phyloP scores from a whole-genome alignment of 2,888 invertebrate genomes.

The Orgyia antiqua region DNA sequence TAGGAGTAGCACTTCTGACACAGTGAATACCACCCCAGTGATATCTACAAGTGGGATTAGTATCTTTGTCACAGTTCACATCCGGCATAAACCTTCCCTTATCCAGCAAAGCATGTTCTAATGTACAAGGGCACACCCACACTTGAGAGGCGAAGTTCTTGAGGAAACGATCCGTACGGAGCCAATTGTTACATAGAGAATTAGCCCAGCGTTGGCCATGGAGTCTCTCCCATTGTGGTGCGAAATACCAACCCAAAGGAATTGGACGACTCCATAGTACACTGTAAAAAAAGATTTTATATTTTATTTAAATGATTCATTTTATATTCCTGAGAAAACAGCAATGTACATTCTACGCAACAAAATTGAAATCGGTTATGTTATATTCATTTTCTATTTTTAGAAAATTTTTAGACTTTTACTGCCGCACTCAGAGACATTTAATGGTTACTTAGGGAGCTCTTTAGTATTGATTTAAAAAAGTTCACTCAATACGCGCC shows the following conservation, averaged over 20 bases:
- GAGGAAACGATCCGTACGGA: slow-evolving; percentile 86
- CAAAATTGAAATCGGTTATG: too few species aligned
- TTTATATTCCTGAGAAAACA: too few species aligned
- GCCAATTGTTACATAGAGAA: slow-evolving; percentile 93
- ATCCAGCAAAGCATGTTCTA: slow-evolving; percentile 93
- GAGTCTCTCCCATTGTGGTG: slow-evolving; percentile 89
- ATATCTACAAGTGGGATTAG: slow-evolving; percentile 91
- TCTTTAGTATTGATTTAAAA: too few species aligned
- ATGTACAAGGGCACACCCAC: slow-evolving; percentile 92
- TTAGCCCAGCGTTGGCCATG: slow-evolving; percentile 91
- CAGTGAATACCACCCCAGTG: slow-evolving; percentile 95
- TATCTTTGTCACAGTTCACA: slow-evolving; percentile 92
- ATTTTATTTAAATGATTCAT: background rate
- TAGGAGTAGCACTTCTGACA: slow-evolving; percentile 92
- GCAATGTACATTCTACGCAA: too few species aligned
- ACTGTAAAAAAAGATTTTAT: slow-evolving; percentile 50
- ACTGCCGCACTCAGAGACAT: too few species aligned
- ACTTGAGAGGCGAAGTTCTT: slow-evolving; percentile 92
- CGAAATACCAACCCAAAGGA: slow-evolving; percentile 95
- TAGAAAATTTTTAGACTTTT: too few species aligned
- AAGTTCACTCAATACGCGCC: too few species aligned
- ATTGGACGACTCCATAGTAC: slow-evolving; percentile 94
- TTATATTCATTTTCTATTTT: too few species aligned
- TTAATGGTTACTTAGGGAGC: too few species aligned
- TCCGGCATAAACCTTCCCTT: slow-evolving; percentile 96